Evolutionary conservation across 2,888 invertebrate species (phyloP).

Genomic region (Caenorhabditis auriculariae): DNA sequence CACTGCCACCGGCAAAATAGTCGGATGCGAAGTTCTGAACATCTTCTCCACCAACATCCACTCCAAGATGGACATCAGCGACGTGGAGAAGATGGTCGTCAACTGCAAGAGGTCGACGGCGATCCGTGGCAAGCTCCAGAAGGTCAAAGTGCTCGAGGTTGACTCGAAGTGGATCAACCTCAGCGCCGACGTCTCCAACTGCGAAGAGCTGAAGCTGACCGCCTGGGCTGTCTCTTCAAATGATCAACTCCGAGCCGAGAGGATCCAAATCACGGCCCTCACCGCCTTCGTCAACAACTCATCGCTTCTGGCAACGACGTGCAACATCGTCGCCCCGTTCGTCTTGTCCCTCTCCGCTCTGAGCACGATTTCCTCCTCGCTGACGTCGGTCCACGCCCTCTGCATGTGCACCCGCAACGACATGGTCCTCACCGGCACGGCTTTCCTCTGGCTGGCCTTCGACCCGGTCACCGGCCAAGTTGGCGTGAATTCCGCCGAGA

Average conservation of each 20-base stretch:
- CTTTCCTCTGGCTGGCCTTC: conserved; percentile 32
- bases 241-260: conserved; percentile 5
- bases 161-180: conserved; percentile 30
- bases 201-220: conserved; percentile 2
- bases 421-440: conserved; percentile 5
- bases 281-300: conserved; percentile 20
- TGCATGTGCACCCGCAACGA: conserved; percentile 19
- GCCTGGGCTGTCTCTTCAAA: conserved; percentile 17
- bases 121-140: conserved; percentile 9
- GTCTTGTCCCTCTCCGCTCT: conserved; percentile 12
- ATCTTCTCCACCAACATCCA: conserved; percentile 23
- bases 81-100: conserved; percentile 14
- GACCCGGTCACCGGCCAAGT: conserved; percentile 17
- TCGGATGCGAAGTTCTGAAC: neutral
- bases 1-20: conserved; percentile 17
- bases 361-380: conserved; percentile 6
- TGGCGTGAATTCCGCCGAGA: conserved; percentile 7
- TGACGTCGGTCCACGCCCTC: conserved; percentile 16
- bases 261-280: conserved; percentile 13
- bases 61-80: conserved; percentile 12
- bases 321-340: conserved; percentile 28
- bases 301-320: conserved; percentile 4
- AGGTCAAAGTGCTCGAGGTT: conserved; percentile 16
- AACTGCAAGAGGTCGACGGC: conserved; percentile 21
- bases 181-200: conserved; percentile 7